These are phyloP conservation scores for Ellobium chinense DNA, from an alignment of 2,888 invertebrate genomes.

Conservation along the genomic window DNA sequence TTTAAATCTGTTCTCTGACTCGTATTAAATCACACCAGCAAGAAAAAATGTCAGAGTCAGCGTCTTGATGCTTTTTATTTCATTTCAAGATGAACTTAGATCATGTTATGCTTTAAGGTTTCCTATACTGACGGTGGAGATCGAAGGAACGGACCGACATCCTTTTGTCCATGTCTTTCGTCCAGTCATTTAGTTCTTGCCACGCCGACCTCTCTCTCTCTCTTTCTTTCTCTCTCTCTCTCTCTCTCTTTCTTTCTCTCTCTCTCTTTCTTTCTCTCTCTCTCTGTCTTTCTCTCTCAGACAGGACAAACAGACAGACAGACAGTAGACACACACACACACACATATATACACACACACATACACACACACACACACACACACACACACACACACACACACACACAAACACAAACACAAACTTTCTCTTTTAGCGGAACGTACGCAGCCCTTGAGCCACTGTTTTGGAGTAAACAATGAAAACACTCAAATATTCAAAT, in stretches of 20 bases:
- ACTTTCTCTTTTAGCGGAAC: neutral
- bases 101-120: no score
- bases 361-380: slow-evolving; percentile 5
- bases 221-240: slow-evolving; percentile 14
- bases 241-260: neutral
- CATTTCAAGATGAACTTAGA: no score
- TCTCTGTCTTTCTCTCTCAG: neutral
- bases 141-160: no score
- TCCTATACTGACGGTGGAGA: no score
- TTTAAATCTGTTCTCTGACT: no score
- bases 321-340: slow-evolving; percentile 9
- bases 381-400: neutral
- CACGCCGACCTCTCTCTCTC: no score
- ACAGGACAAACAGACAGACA: neutral
- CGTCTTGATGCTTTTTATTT: neutral
- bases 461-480: no score
- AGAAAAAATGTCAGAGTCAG: no score
- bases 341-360: slow-evolving; percentile 8
- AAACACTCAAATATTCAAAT: no score
- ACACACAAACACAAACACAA: no score
- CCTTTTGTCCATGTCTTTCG: neutral
- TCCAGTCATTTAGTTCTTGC: neutral
- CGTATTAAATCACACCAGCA: no score
- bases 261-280: slow-evolving; percentile 11
- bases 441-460: no score